Base-by-base conservation (phyloP, 2,797 vertebrate species). In the Enteromius thamalakanensis region DNA sequence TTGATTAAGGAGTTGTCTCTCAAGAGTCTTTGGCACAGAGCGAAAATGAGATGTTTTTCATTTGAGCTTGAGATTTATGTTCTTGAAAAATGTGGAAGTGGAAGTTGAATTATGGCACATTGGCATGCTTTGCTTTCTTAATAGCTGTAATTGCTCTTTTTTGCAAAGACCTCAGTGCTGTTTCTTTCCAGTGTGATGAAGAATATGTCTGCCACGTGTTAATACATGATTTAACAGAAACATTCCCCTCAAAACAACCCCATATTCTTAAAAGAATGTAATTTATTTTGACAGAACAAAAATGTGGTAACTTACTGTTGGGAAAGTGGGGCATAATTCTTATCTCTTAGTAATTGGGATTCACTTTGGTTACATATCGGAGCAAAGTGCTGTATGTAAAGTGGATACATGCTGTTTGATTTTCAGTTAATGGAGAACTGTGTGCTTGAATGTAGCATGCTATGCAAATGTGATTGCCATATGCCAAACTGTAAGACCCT, bases 1-100 rank as follows among this genome's bases (percentile, higher is more conserved):
- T 89, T 89, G 88, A 89, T 88, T 90, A 89, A 89, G 82, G 82
- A 82, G 79, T 86, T 89, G 89, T 87, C 88, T 88, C 89, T 86
- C 82, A 87, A 87, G 85, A 89, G 86, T 88, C 87, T 84, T 88
- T 89, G 86, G 82, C 74, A 55, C 86, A 76, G 79, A 87, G 86
- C 47, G 62, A 83, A 88, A 87, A 87, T 51, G 51, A 88, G 78
- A 88, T 89, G 87, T 87, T 88, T 85, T 89, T 88, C 86, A 87
- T 86, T 86, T 84, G 82, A 84, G 86, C 75, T 67, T 65, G 78
- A 90, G 86, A 89, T 89, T 89, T 89, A 86, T 89, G 84, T 84
- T 86, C 83, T 88, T 88, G 86, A 87, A 82, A 87, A 89, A 89
- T 85, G 84, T 84, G 51, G 83, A 88, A 89, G 87, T 89, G 86